These are phyloP conservation scores for Orussus abietinus DNA, from an alignment of 1,140 invertebrate genomes.

Conservation along the genomic window DNA sequence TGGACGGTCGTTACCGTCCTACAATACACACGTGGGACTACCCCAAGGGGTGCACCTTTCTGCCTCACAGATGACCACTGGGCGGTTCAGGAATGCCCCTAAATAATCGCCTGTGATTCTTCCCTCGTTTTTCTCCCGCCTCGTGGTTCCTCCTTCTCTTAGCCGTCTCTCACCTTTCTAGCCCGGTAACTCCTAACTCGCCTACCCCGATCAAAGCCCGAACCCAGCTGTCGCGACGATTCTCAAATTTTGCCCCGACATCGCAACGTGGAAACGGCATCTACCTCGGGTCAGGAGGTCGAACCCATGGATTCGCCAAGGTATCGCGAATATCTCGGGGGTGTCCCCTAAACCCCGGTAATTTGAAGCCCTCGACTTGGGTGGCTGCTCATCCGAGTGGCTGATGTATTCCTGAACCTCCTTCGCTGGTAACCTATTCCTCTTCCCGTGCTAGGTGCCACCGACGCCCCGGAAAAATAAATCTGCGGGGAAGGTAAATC, in stretches of 20 bases:
- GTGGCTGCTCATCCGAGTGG: not conserved
- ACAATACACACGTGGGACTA: conserved; percentile 1
- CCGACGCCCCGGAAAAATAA: no score
- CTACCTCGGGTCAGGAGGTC: no score
- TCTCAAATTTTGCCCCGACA: conserved; percentile 32
- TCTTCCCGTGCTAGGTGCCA: not conserved
- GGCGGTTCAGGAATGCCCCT: conserved; percentile 24
- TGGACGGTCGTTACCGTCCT: conserved; percentile 26
- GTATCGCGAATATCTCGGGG: conserved; percentile 17
- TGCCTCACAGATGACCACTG: conserved; percentile 24
- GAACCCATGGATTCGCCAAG: conserved; percentile 22
- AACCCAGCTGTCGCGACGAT: conserved; percentile 14
- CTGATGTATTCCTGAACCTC: not conserved
- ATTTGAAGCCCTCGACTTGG: conserved; percentile 2
- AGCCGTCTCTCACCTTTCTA: conserved; percentile 16
- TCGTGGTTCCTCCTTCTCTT: no score
- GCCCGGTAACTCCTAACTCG: no score
- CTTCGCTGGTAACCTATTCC: not conserved
- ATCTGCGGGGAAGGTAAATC: no score
- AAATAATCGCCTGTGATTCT: conserved; percentile 31
- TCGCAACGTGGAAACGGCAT: no score
- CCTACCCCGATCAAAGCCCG: no score
- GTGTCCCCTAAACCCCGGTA: conserved; percentile 10
- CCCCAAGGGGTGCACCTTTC: conserved; percentile 11
- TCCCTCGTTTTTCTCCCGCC: no score